Percentiles rank a stretch among this genome's conserved stretches.
Conservation (phyloP, 2,888 invertebrate genomes). For the Chaetoderma sp. region DNA sequence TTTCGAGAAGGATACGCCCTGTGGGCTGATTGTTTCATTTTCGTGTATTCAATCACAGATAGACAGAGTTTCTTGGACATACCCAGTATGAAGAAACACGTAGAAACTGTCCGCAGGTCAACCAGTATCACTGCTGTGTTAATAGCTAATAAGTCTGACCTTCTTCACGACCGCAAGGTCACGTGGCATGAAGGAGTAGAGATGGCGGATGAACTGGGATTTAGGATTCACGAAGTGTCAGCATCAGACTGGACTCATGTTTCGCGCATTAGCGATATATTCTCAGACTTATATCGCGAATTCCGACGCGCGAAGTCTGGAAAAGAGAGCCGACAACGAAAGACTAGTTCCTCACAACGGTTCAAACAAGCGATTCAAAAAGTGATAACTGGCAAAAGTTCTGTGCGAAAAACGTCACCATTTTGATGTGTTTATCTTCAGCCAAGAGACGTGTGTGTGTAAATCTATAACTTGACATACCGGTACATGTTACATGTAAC, state of each 20-base stretch:
- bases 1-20: conserved; percentile 59
- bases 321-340: not conserved
- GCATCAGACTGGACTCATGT: conserved; percentile 40
- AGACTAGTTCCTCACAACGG: conserved; percentile 35
- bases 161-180: conserved; percentile 33
- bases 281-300: not conserved
- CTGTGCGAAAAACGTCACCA: conserved; percentile 11
- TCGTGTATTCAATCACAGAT: conserved; percentile 64
- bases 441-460: too few species aligned
- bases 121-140: conserved; percentile 50
- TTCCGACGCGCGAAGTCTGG: not conserved
- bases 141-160: conserved; percentile 62
- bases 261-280: not conserved
- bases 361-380: conserved; percentile 59
- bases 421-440: too few species aligned
- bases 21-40: conserved; percentile 65
- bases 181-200: conserved; percentile 35
- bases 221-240: conserved; percentile 41
- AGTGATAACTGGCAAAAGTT: conserved; percentile 52
- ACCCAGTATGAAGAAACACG: conserved; percentile 46
- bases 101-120: conserved; percentile 48
- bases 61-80: conserved; percentile 56
- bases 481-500: too few species aligned
- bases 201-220: conserved; percentile 36
- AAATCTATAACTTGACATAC: too few species aligned